Conservation (phyloP, 2,888 invertebrate genomes). For the Drosophila macrospina region DNA sequence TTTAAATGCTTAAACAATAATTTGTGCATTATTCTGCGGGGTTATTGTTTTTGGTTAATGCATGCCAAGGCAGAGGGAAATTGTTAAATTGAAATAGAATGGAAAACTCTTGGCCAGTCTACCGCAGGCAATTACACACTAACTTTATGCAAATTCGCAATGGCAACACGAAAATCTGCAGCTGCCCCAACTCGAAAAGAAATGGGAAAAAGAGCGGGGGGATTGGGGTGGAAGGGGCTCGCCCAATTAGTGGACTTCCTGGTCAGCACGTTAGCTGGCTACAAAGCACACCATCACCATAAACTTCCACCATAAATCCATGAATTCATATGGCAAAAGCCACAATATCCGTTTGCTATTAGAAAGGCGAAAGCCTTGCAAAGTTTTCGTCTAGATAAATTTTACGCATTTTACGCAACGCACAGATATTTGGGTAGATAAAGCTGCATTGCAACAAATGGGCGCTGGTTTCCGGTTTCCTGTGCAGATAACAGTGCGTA, state of each 20-base stretch:
- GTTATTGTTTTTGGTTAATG: conserved; percentile 81
- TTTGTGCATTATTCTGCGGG: conserved; percentile 73
- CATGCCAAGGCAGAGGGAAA: conserved; percentile 45
- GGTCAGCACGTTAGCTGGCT: background rate
- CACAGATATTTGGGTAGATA: conserved; percentile 65
- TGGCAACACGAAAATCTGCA: conserved; percentile 38
- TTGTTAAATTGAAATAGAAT: conserved; percentile 12
- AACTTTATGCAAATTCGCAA: conserved; percentile 68
- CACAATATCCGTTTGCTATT: conserved; percentile 80
- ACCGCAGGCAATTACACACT: conserved; percentile 50
- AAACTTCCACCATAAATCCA: conserved; percentile 29
- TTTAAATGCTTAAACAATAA: conserved; percentile 81
- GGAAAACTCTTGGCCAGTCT: conserved; percentile 17
- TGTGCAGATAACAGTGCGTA: conserved; percentile 46
- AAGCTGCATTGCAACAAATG: conserved; percentile 71
- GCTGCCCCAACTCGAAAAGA: too few species aligned
- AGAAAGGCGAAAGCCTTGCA: conserved; percentile 34
- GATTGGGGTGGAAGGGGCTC: conserved; percentile 14
- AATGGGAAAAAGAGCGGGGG: too few species aligned
- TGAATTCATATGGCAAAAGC: conserved; percentile 67
- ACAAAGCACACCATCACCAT: too few species aligned
- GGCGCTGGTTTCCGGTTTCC: conserved; percentile 79
- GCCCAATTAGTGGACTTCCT: conserved; percentile 73
- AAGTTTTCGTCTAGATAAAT: conserved; percentile 59
- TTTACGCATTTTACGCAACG: conserved; percentile 55